Base-by-base conservation (phyloP, 2,888 invertebrate species). In the Phyllotreta striolata region DNA sequence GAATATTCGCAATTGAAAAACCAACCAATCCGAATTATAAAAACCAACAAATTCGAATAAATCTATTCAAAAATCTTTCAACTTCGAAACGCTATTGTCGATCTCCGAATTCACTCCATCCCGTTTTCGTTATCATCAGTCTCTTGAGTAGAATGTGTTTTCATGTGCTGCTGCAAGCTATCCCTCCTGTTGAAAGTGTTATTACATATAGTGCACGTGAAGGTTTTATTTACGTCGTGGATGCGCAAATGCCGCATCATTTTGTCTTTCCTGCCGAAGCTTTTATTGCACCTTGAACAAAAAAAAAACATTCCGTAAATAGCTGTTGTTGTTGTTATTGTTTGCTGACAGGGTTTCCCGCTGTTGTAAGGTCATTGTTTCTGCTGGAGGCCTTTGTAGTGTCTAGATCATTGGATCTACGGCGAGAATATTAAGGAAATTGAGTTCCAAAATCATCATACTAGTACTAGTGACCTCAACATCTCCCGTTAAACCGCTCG, bases 241-340 rank as follows among this genome's bases (percentile, higher is more conserved):
- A 86, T 87, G 70, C 87, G 82, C 79, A 88, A 87, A 79, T 91
- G 91, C 58, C 89, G 83, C 55, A 87, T 84, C 58, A 89, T 81
- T 78, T 90, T 90, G 73, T 91, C 90, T 73, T 89, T 90, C 51
- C 88, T 84, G 41, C 86, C 87, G 76, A 89, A 89, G 68, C 86
- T 85, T 72, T 88, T 88, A 68, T 87, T 87, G 79, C 91, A 91
- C 62, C 62, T 62, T 35, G 12, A 60, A 40, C 6, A 5, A 51
- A 34, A 46, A 47, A 39, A n/a, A 9, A 13, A 40, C 10, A 12
- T 55, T 40, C 41, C 6, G 13, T 14, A n/a, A n/a, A n/a, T n/a
- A n/a, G n/a, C n/a, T n/a, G n/a, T n/a, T n/a, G n/a, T n/a, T n/a
- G n/a, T n/a, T n/a, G n/a, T n/a, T n/a, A n/a, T n/a, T n/a, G n/a